Base-by-base conservation (phyloP, 2,888 invertebrate genomes). In the Hirtodrosophila trivittata region DNA sequence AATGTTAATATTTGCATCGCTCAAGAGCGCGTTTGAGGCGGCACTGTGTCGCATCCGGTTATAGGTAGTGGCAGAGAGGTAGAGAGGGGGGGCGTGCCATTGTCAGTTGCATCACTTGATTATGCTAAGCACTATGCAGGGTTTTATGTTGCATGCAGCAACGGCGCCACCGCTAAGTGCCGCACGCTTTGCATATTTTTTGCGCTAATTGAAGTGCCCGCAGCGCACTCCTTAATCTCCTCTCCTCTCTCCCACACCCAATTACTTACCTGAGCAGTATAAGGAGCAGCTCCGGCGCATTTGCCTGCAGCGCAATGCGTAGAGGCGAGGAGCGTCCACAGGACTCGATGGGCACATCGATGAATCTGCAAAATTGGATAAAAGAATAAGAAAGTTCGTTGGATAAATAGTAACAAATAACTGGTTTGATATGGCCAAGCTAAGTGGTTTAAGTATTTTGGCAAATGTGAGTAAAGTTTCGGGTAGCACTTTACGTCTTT, bases 311-410 rank as follows among this genome's bases (percentile, higher is more conserved):
- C 0, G 95, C 94, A 0, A 96, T 94, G 85, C 95, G 93, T 1
- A 95, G 91, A 0, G 96, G 95, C 0, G 95, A 92, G 3, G 94
- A 93, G 75, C 92, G 93, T 0, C 96, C 95, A 82, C 96, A 96
- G 56, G 95, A 95, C 87, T 95, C 95, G 89, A 97, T 93, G 8
- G 96, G 95, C 1, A 96, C 93, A 87, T 97, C 96, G 66, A 96
- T 94, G 83, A 96, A 95, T 37, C 90, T 89, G 82, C 75, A 77
- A 63, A 41, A 43, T 28, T n/a, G n/a, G n/a, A n/a, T n/a, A n/a
- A 28, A 26, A 28, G 14, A 10, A 5, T 3, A 21, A 33, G 33
- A 12, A 10, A 33, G n/a, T n/a, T n/a, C n/a, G n/a, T n/a, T n/a
- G n/a, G n/a, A 30, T 21, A 52, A 50, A 67, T 28, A 49, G 49